Conservation (phyloP, 92 coral and sea anemone species). For the Epizoanthus ramosus region DNA sequence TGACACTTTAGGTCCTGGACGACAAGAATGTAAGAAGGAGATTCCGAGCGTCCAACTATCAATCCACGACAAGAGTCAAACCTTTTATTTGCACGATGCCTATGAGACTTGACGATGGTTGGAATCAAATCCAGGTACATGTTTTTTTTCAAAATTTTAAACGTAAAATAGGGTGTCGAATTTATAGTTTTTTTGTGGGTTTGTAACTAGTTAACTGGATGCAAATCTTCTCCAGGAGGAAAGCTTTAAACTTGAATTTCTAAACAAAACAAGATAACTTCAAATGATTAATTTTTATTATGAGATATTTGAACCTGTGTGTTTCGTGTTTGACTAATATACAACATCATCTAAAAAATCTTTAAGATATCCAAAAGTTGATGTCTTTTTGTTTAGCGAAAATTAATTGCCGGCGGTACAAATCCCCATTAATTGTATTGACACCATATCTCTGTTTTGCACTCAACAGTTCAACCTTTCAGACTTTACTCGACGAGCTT, state of each 20-base stretch:
- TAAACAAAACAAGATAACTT: neutral
- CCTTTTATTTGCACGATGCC: constrained; percentile 99
- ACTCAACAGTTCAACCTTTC: constrained; percentile 92
- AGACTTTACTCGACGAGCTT: constrained; percentile 98
- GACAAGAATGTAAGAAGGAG: constrained; percentile 98
- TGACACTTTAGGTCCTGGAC: constrained; percentile 99
- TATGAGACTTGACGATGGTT: constrained; percentile 99
- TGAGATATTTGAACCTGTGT: neutral
- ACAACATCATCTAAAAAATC: neutral
- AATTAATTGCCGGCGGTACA: neutral
- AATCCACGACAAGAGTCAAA: constrained; percentile 97
- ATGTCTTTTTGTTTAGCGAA: neutral
- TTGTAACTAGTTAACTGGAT: neutral
- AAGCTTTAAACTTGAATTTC: constrained; percentile 9
- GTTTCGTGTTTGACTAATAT: too few relatives aligned
- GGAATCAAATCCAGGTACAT: constrained; percentile 99
- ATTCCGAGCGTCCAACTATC: constrained; percentile 99
- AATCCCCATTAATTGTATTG: neutral
- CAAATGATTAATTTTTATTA: neutral
- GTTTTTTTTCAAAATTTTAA: neutral
- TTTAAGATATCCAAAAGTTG: neutral
- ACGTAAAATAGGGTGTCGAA: constrained; percentile 6
- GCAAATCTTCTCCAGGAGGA: constrained; percentile 12
- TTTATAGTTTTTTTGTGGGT: neutral
- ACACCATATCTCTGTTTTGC: neutral